Conservation (phyloP, 2,888 invertebrate species). For the Drosophila colorata region DNA sequence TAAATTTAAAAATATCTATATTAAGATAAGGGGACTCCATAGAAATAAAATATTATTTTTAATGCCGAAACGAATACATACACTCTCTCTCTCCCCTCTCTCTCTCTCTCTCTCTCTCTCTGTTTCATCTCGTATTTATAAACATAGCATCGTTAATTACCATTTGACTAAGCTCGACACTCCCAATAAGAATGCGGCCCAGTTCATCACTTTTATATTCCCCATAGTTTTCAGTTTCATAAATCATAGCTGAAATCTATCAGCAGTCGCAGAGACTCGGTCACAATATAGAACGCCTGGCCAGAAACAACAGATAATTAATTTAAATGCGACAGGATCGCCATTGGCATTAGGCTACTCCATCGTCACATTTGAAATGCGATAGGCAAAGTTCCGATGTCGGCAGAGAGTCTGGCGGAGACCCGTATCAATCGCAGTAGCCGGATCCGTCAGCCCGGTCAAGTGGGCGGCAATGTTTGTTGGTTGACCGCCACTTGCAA, state of each 20-base stretch:
- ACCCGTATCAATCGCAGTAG: slow-evolving; percentile 41
- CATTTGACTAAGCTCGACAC: not conserved
- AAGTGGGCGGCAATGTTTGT: slow-evolving; percentile 70
- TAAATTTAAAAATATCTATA: too few species aligned
- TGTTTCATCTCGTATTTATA: not conserved
- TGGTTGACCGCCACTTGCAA: slow-evolving; percentile 68
- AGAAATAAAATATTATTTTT: too few species aligned
- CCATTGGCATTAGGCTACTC: slow-evolving; percentile 15
- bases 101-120: not conserved
- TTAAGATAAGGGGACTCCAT: too few species aligned
- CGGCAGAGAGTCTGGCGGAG: slow-evolving; percentile 46
- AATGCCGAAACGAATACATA: too few species aligned
- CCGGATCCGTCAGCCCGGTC: slow-evolving; percentile 48
- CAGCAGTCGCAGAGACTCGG: slow-evolving; percentile 14
- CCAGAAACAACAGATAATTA: slow-evolving; percentile 57
- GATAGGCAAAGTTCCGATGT: slow-evolving; percentile 72
- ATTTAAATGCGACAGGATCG: slow-evolving; percentile 32
- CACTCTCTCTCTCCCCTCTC: too few species aligned
- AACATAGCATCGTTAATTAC: not conserved
- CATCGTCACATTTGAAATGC: slow-evolving; percentile 61
- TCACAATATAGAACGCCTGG: slow-evolving; percentile 41
- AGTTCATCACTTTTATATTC: too few species aligned
- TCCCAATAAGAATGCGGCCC: not conserved
- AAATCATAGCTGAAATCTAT: slow-evolving; percentile 42
- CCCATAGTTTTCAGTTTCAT: slow-evolving; percentile 6